These are phyloP conservation scores for Alentia gelatinosa DNA, from an alignment of 2,888 invertebrate genomes.

Conservation along the genomic window DNA sequence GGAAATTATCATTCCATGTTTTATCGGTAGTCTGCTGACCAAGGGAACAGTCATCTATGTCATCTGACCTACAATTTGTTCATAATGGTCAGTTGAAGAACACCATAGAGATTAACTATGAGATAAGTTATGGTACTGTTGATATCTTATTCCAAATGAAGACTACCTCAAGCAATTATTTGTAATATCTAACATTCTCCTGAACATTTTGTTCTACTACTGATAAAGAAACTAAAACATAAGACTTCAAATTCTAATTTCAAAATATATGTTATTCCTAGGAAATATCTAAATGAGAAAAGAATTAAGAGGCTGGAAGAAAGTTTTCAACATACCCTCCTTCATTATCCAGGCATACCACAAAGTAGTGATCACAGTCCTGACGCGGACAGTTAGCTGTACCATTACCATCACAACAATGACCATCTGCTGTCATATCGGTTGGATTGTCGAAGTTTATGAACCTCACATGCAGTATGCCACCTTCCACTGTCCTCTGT, in stretches of 20 bases:
- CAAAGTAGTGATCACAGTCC: slow-evolving; percentile 46
- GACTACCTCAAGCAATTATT: too few species aligned
- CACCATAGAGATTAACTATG: too few species aligned
- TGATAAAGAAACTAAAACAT: too few species aligned
- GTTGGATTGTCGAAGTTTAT: background rate
- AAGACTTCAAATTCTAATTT: too few species aligned
- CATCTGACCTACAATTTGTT: background rate
- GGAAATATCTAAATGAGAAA: too few species aligned
- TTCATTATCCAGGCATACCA: slow-evolving; percentile 3
- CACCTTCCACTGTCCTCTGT: slow-evolving; percentile 1
- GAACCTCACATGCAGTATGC: background rate
- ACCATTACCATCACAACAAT: slow-evolving; percentile 50
- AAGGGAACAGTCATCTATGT: slow-evolving; percentile 33
- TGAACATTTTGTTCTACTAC: too few species aligned
- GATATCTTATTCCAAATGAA: too few species aligned
- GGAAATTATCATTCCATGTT: slow-evolving; percentile 40
- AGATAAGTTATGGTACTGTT: too few species aligned
- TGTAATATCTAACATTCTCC: too few species aligned
- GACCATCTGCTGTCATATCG: slow-evolving; percentile 23
- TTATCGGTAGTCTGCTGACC: slow-evolving; percentile 35
- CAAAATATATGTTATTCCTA: too few species aligned
- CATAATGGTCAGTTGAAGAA: too few species aligned
- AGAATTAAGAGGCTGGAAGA: too few species aligned
- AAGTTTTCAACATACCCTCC: background rate
- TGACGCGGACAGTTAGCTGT: slow-evolving; percentile 12